Base-by-base conservation (phyloP, 2,113 vertebrate genomes). In the Notechis scutatus region DNA sequence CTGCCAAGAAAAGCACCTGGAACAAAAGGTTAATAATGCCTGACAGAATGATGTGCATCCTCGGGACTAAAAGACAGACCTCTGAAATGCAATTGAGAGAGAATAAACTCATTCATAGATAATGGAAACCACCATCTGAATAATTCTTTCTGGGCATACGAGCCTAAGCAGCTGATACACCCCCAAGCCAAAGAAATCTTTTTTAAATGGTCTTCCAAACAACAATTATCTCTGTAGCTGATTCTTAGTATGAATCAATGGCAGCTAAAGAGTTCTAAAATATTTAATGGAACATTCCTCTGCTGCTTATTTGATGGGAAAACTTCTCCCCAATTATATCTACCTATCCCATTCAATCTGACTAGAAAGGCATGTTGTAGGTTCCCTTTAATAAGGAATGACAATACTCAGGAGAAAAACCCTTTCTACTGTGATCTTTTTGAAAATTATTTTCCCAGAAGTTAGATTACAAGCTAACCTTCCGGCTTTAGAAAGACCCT, bases 31-130 rank as follows among this genome's bases (percentile, higher is more conserved):
- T 88, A 91, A 26, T 52, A 47, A 23, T 56, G 20, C 52, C 59
- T 91, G 93, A 81, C 90, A 93, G 42, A 47, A 50, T 74, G 20
- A 93, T 81, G 81, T 57, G 61, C 61, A 91, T 50, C 52, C 61
- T 64, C 52, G 57, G 52, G 29, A n/a, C 21, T 91, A 45, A 88
- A 47, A 59, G 61, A 88, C 52, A 29, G 88, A 47, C 39, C 34
- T n/a, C 90, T 88, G 34, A 93, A 55, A 52, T 34, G 26, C 85
- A 47, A 29, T 15, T 88, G 50, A 81, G 26, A 74, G 26, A 81
- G 39, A 57, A 91, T 81, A 47, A 74, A 85, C 52, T 91, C 21
- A 81, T n/a, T 88, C 69, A 50, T 88, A 42, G 7, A 5, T 88
- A 81, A 47, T 18, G 21, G 85, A 88, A 34, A 42, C 85, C 18